phyloP scores from a whole-genome alignment of 1,140 invertebrate species.

The Calosoma granatense region DNA sequence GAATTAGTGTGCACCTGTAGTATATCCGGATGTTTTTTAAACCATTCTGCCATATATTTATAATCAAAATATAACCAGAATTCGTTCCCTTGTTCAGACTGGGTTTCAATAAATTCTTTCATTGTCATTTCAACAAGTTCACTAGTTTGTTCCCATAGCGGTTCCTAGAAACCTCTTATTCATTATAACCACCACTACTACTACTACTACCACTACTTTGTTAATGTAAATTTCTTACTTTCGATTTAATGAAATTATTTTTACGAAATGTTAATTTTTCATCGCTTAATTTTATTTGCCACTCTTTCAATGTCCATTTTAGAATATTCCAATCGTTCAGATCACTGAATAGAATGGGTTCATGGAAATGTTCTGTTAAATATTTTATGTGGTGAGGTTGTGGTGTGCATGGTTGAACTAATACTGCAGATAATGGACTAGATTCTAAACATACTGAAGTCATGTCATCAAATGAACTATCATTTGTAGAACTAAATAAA shows the following conservation, averaged over 20 bases:
- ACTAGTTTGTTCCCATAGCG: slow-evolving; percentile 68
- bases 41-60: slow-evolving; percentile 66
- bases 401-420: too few relatives aligned
- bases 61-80: slow-evolving; percentile 79
- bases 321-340: slow-evolving; percentile 32
- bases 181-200: too few relatives aligned
- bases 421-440: too few relatives aligned
- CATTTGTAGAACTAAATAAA: too few relatives aligned
- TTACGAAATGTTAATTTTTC: slow-evolving; percentile 36
- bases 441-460: too few relatives aligned
- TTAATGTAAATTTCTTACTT: too few relatives aligned
- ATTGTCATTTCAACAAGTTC: slow-evolving; percentile 43
- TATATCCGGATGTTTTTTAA: slow-evolving; percentile 48
- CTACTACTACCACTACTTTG: too few relatives aligned
- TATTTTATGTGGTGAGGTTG: background rate
- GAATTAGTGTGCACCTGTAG: slow-evolving; percentile 35
- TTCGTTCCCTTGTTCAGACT: slow-evolving; percentile 25
- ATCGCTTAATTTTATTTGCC: slow-evolving; percentile 33
- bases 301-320: slow-evolving; percentile 36
- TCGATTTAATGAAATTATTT: slow-evolving; percentile 33
- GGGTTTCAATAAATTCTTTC: slow-evolving; percentile 47
- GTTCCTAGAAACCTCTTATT: slow-evolving; percentile 40
- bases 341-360: slow-evolving; percentile 32
- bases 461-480: too few relatives aligned
- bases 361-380: slow-evolving; percentile 3